Percentiles rank a stretch among this genome's conserved stretches.
Conservation (phyloP, 2,113 vertebrate genomes). For the Pseudolaguvia tuberculata region DNA sequence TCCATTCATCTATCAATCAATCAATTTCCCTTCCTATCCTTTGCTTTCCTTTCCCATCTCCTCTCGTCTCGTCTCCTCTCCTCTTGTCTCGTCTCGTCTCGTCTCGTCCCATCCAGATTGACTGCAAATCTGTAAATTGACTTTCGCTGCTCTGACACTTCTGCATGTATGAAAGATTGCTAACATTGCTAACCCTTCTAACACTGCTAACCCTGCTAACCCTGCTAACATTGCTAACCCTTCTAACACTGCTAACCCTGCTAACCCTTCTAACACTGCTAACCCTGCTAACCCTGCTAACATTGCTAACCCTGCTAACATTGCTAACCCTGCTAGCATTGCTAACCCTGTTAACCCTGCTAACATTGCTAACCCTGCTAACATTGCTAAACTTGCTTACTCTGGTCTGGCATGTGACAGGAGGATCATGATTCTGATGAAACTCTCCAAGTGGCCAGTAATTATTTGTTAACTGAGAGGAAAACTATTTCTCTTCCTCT, state of each 20-base stretch:
- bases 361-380: neutral
- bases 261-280: neutral
- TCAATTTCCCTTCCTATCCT: too few species aligned
- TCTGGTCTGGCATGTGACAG: neutral
- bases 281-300: too few species aligned
- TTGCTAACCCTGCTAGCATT: neutral
- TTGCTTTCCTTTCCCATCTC: too few species aligned
- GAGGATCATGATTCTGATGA: neutral
- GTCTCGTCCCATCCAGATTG: neutral
- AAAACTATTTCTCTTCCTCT: neutral
- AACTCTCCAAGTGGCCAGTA: neutral
- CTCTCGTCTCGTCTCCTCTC: too few species aligned
- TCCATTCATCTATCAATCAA: too few species aligned
- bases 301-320: too few species aligned
- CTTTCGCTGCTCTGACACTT: neutral
- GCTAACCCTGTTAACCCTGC: neutral
- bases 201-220: neutral
- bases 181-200: neutral
- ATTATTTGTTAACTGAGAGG: neutral
- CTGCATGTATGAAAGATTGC: neutral
- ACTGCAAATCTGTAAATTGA: neutral
- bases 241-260: neutral
- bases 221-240: too few species aligned
- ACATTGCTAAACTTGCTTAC: too few species aligned
- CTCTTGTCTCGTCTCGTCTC: too few species aligned